A percentile compares a stretch with the other conserved stretches of the same genome.
Evolutionary conservation across 2,113 vertebrate species (phyloP).

Genomic region (Tauraco erythrolophus): DNA sequence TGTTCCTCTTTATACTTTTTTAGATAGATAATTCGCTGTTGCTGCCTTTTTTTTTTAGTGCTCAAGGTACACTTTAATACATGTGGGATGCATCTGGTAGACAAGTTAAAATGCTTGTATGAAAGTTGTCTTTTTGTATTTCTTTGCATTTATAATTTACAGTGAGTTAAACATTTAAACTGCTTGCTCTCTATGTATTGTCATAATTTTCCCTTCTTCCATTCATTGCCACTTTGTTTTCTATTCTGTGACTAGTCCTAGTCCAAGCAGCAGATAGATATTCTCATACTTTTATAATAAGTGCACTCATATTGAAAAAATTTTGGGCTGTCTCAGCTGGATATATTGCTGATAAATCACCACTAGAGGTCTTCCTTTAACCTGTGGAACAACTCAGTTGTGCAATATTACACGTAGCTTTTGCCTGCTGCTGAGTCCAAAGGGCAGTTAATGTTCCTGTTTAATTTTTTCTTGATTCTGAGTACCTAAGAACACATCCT

Average conservation of each 20-base stretch:
- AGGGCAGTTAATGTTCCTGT: background rate
- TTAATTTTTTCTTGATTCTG: background rate
- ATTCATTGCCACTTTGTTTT: background rate
- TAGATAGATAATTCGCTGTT: background rate
- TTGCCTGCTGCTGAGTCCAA: background rate
- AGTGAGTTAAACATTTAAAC: background rate
- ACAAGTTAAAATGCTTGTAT: background rate
- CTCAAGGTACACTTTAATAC: background rate
- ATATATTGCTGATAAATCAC: background rate
- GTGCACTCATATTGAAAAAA: background rate
- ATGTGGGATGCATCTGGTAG: background rate
- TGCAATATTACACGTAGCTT: background rate
- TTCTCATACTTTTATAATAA: background rate
- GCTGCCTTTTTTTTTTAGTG: no score
- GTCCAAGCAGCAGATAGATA: background rate
- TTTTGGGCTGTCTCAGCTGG: background rate
- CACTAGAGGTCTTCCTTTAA: conserved; percentile 27
- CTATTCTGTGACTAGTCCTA: background rate
- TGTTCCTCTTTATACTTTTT: background rate
- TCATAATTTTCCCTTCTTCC: background rate
- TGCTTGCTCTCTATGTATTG: background rate
- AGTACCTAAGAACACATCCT: background rate
- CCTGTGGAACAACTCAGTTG: background rate
- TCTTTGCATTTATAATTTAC: background rate
- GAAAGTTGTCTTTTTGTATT: background rate